These are phyloP conservation scores for Nanorana parkeri DNA, from an alignment of 2,113 vertebrate species.

Conservation along the genomic window DNA sequence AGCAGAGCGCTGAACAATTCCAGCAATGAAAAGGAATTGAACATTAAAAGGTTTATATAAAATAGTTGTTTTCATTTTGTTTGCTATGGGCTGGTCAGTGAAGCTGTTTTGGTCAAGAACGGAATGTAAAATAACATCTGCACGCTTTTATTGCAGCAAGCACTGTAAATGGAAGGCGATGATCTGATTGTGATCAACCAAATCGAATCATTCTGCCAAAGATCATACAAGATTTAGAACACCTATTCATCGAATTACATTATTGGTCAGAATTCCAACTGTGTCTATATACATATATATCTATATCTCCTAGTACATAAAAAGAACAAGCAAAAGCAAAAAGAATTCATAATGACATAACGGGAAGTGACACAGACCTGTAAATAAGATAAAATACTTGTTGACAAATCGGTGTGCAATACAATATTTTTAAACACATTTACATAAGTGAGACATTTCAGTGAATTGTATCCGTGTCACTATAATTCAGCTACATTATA, in stretches of 20 bases:
- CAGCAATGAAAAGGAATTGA: no score
- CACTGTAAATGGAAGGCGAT: background rate
- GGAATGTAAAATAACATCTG: background rate
- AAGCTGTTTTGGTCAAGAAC: background rate
- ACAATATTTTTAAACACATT: background rate
- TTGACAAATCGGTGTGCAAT: slow-evolving; percentile 2
- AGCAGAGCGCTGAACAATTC: no score
- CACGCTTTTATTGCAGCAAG: background rate
- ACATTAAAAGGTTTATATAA: no score
- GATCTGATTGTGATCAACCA: background rate
- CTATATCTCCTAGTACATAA: background rate
- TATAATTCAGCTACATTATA: background rate
- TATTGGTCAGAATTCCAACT: background rate
- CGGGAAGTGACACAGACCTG: background rate
- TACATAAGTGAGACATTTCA: background rate
- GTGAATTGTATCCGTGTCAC: background rate
- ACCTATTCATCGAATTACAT: background rate
- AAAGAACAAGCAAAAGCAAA: background rate
- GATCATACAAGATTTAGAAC: slow-evolving; percentile 11
- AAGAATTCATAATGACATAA: background rate
- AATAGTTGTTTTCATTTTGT: no score
- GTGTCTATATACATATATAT: background rate
- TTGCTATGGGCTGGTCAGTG: no score
- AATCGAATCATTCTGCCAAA: background rate
- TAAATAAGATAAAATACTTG: background rate